Percentiles rank a stretch among this genome's conserved stretches.
phyloP scores from a whole-genome alignment of 2,797 vertebrate species.

The Pseudomugil tenellus region DNA sequence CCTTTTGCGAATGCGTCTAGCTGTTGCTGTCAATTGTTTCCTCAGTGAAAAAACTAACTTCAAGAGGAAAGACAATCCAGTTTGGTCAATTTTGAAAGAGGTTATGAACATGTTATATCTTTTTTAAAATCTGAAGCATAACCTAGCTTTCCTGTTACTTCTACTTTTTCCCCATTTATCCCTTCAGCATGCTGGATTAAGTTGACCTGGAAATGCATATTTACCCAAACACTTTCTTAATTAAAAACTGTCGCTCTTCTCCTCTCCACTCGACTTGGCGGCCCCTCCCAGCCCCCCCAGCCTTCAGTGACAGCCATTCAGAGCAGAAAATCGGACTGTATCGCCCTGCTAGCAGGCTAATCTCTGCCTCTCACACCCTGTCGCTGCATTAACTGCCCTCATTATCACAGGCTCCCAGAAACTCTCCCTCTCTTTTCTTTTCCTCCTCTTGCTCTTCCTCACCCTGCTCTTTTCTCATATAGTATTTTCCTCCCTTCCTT shows the following conservation, averaged over 20 bases:
- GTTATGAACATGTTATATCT: no score
- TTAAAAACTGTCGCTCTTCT: slow-evolving; percentile 72
- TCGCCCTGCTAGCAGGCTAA: slow-evolving; percentile 69
- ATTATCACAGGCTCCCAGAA: slow-evolving; percentile 78
- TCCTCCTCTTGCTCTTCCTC: slow-evolving; percentile 12
- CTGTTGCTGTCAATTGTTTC: background rate
- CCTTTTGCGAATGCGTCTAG: background rate
- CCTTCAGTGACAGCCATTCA: slow-evolving; percentile 69
- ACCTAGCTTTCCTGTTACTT: background rate
- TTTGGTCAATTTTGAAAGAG: background rate
- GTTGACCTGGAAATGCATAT: slow-evolving; percentile 70
- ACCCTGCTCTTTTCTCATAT: slow-evolving; percentile 21
- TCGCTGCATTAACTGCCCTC: slow-evolving; percentile 78
- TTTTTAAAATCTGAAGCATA: background rate
- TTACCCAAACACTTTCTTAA: slow-evolving; percentile 70
- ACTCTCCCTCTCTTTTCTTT: slow-evolving; percentile 45
- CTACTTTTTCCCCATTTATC: background rate
- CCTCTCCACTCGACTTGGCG: slow-evolving; percentile 51
- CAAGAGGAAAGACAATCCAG: background rate
- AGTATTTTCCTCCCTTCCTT: slow-evolving; percentile 49
- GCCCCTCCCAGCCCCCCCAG: slow-evolving; percentile 54
- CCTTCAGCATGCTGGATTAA: slow-evolving; percentile 24
- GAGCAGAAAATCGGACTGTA: slow-evolving; percentile 77
- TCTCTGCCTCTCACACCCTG: slow-evolving; percentile 77
- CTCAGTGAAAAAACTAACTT: background rate